Conservation (phyloP, 2,113 vertebrate species). For the Sapajus apella region DNA sequence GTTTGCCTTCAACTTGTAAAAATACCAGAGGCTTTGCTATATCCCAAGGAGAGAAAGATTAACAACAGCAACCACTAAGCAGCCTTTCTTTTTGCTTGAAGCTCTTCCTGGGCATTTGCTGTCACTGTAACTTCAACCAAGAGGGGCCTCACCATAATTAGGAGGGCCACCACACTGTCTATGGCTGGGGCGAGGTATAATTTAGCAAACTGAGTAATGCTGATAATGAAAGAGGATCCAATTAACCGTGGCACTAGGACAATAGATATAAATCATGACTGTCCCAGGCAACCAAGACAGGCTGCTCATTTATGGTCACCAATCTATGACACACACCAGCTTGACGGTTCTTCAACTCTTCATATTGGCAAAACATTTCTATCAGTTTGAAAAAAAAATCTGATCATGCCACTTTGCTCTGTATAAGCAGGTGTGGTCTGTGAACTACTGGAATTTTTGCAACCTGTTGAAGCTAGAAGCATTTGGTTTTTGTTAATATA, state of each 20-base stretch:
- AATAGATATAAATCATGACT: neutral
- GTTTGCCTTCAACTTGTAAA: neutral
- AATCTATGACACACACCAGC: neutral
- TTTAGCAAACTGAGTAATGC: neutral
- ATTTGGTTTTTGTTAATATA: neutral
- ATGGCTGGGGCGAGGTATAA: no score
- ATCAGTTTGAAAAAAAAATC: neutral
- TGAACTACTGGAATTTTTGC: neutral
- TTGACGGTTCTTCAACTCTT: neutral
- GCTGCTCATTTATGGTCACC: no score
- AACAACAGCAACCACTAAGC: neutral
- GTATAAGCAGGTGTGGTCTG: neutral
- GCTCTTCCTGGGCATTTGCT: neutral
- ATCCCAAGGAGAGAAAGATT: neutral
- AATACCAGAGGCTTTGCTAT: neutral
- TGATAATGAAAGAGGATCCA: neutral
- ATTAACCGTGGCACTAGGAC: neutral
- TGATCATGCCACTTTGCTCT: neutral
- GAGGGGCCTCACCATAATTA: fast-evolving
- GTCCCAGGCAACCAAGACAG: no score
- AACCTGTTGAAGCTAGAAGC: neutral
- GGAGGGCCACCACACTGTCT: fast-evolving
- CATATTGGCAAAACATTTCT: neutral
- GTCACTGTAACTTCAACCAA: neutral
- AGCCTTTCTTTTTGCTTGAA: neutral